phyloP scores from a whole-genome alignment of 2,113 vertebrate genomes.

The Nestor notabilis region DNA sequence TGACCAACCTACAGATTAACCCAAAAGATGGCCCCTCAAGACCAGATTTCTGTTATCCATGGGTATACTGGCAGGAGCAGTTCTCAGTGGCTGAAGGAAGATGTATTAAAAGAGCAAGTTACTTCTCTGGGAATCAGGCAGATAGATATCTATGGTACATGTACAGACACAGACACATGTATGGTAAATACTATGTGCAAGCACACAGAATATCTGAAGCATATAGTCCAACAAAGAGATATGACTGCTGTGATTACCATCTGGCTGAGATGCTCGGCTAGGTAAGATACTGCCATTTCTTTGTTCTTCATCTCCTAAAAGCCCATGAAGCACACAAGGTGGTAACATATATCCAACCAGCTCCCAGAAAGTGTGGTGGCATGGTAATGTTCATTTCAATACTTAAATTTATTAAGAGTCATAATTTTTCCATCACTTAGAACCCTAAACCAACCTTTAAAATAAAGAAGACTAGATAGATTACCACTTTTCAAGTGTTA shows the following conservation, averaged over 20 bases:
- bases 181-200: not conserved
- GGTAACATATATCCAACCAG: not conserved
- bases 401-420: not conserved
- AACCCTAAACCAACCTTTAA: not conserved
- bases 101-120: fast-evolving
- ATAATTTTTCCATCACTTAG: not conserved
- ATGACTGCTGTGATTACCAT: not conserved
- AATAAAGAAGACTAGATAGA: not conserved
- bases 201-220: not conserved
- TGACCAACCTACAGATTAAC: not conserved
- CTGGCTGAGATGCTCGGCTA: not conserved
- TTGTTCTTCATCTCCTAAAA: not conserved
- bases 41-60: not conserved
- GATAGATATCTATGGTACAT: not conserved
- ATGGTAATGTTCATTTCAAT: not conserved
- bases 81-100: not conserved
- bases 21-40: not conserved
- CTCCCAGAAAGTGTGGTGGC: not conserved
- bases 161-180: fast-evolving
- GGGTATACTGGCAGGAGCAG: too few species aligned
- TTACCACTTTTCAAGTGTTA: not conserved
- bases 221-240: not conserved
- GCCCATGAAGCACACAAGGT: fast-evolving
- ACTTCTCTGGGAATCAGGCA: not conserved
- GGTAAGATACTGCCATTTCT: fast-evolving